Conservation (phyloP, 1,140 invertebrate genomes). For the Pectinophora gossypiella region DNA sequence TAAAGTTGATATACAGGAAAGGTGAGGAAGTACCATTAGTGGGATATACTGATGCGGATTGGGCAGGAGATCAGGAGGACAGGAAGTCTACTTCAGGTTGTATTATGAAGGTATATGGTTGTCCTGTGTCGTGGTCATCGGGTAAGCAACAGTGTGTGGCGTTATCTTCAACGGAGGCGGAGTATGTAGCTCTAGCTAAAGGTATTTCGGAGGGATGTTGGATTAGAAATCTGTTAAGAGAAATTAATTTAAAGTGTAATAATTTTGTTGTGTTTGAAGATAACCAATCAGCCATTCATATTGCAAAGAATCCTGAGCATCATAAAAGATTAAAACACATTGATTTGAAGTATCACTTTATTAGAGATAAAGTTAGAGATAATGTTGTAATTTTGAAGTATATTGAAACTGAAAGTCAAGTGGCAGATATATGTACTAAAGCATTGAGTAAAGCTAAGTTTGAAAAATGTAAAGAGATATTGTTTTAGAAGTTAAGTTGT, state of each 20-base stretch:
- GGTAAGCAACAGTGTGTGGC: constrained; percentile 41
- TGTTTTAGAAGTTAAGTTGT: no score
- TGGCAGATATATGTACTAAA: background rate
- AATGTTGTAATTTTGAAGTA: background rate
- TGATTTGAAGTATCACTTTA: background rate
- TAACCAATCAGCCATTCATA: background rate
- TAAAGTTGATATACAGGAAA: constrained; percentile 13
- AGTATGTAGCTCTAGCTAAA: constrained; percentile 38
- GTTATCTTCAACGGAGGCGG: constrained; percentile 40
- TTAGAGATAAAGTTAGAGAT: background rate
- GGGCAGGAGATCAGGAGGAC: constrained; percentile 32
- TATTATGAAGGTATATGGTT: constrained; percentile 25
- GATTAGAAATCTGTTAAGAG: constrained; percentile 13
- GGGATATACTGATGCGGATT: constrained; percentile 38
- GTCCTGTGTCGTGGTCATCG: constrained; percentile 34
- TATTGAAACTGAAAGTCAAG: background rate
- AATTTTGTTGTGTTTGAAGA: background rate
- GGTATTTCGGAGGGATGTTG: constrained; percentile 18
- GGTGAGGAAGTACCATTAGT: constrained; percentile 2
- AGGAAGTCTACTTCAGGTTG: constrained; percentile 42
- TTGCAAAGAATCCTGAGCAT: background rate
- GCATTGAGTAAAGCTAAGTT: background rate
- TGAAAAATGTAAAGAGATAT: no score
- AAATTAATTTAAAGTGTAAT: background rate
- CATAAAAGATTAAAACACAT: background rate